phyloP scores from a whole-genome alignment of 2,113 vertebrate species.

The Microcebus tavaratra region DNA sequence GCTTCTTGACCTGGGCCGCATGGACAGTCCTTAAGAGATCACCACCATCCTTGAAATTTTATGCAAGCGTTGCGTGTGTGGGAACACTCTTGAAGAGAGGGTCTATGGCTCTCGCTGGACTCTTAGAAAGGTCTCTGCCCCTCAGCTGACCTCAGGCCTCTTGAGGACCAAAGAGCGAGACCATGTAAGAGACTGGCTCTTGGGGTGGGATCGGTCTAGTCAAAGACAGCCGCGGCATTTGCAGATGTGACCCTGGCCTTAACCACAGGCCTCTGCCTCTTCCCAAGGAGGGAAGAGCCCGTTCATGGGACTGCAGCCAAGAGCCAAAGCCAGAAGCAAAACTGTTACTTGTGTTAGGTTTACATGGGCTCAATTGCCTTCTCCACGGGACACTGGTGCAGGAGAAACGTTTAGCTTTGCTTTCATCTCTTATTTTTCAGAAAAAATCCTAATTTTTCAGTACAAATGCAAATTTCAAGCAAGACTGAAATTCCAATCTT shows the following conservation, averaged over 20 bases:
- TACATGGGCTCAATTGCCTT: neutral
- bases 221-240: neutral
- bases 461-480: slow-evolving; percentile 47
- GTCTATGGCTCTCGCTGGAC: neutral
- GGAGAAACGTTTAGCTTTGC: neutral
- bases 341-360: accelerated
- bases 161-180: neutral
- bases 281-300: accelerated
- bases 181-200: accelerated
- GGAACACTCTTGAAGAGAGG: neutral
- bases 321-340: neutral
- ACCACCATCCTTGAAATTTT: neutral
- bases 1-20: neutral
- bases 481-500: neutral
- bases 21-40: neutral
- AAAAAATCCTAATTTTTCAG: neutral
- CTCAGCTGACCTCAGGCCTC: neutral
- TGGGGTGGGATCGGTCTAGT: accelerated
- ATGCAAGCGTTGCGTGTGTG: neutral
- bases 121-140: neutral
- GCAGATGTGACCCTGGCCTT: neutral
- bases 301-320: accelerated
- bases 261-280: neutral
- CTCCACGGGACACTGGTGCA: accelerated
- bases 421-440: neutral